Evolutionary conservation across 92 coral and sea anemone species (phyloP).

Genomic region (Anthopleura xanthogrammica): DNA sequence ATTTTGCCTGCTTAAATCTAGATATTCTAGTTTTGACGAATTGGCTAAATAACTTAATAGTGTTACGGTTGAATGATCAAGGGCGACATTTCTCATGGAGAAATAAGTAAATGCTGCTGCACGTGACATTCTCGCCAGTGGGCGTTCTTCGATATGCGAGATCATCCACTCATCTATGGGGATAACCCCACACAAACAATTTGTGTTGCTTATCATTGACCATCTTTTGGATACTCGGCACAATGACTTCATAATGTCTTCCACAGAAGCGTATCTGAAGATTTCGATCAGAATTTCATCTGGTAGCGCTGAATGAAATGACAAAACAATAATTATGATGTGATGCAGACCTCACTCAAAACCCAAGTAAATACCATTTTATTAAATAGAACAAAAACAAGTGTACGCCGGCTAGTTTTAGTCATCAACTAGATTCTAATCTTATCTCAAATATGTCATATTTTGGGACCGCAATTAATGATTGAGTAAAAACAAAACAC

Average conservation of each 20-base stretch:
- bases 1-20: slow-evolving; percentile 21
- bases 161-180: slow-evolving; percentile 49
- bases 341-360: too few relatives aligned
- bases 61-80: not conserved
- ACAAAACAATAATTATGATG: not conserved
- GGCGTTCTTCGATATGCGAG: slow-evolving; percentile 34
- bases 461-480: too few relatives aligned
- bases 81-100: slow-evolving; percentile 17
- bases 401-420: too few relatives aligned
- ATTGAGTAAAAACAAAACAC: too few relatives aligned
- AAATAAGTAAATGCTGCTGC: slow-evolving; percentile 33
- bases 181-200: slow-evolving; percentile 37
- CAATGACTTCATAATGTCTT: slow-evolving; percentile 36
- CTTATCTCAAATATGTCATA: too few relatives aligned
- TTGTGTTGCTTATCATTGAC: slow-evolving; percentile 36
- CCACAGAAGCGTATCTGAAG: slow-evolving; percentile 26
- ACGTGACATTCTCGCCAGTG: slow-evolving; percentile 42
- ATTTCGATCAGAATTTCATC: not conserved
- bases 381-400: too few relatives aligned
- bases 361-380: too few relatives aligned
- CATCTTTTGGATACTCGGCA: slow-evolving; percentile 37
- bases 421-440: too few relatives aligned
- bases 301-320: not conserved
- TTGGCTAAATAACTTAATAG: slow-evolving; percentile 13
- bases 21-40: slow-evolving; percentile 24